Base-by-base conservation (phyloP, 2,888 invertebrate species). In the Lottia gigantea region DNA sequence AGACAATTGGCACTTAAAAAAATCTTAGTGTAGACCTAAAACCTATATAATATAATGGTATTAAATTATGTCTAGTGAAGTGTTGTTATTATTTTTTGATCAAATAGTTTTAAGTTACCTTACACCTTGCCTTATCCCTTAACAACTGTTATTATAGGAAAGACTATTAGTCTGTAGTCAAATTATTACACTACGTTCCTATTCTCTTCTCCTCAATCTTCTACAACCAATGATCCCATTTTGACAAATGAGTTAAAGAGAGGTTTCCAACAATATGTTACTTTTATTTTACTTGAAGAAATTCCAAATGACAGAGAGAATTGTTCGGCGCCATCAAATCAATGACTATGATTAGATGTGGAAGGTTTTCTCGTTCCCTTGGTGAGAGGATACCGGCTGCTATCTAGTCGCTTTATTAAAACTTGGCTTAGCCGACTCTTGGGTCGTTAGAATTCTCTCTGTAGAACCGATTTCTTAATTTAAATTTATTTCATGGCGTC, bases 241-340 rank as follows among this genome's bases (percentile, higher is more conserved):
- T 68, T 71, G 73, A 73, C 73, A 73, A 73, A 73, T 71, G 73
- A 68, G 46, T 55, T 73, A 71, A 73, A 55, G 71, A 73, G 71
- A 45, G 47, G 62, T 40, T 55, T 68, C 40, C 66, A 68, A 23
- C 73, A 71, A 70, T 71, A 68, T 71, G 71, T 71, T 73, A 40
- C 71, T 55, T 62, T 63, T 68, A 67, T 62, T 47, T 61, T 67
- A 62, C 26, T 55, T 45, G 26, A 62, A 66, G 64, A 63, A 68
- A 68, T 68, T 64, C 68, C 49, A 46, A 68, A 68, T 68, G 46
- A 68, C 63, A 62, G 63, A 64, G 63, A 61, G 65, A 45, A 46
- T 47, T 63, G 46, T 63, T 64, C 19, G 40, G 63, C 64, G 68
- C 63, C 68, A 64, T 63, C 68, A 64, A 63, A 63, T 68, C 72